Evolutionary conservation across 2,888 invertebrate genomes (phyloP).

Genomic region (Schizotus pectinicornis): DNA sequence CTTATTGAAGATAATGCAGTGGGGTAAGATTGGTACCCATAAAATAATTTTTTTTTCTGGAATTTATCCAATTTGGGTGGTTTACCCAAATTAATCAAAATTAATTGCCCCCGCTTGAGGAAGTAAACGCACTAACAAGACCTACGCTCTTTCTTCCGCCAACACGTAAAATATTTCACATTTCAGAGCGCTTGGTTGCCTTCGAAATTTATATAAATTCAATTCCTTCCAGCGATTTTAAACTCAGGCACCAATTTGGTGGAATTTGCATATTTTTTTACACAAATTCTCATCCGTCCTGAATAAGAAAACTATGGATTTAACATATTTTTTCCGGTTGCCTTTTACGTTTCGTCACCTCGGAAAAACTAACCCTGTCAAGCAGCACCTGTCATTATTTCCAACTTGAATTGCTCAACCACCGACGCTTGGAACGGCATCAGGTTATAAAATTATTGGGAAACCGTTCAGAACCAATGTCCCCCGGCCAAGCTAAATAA

Average conservation of each 20-base stretch:
- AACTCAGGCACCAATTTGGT: slow-evolving; percentile 22
- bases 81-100: too few species aligned
- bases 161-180: slow-evolving; percentile 1
- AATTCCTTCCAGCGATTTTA: slow-evolving; percentile 28
- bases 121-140: too few species aligned
- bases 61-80: too few species aligned
- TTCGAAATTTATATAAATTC: slow-evolving; percentile 28
- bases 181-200: slow-evolving; percentile 8
- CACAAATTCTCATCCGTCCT: slow-evolving; percentile 24
- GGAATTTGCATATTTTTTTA: slow-evolving; percentile 30
- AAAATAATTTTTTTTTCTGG: too few species aligned
- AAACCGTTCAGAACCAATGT: too few species aligned
- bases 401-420: not conserved
- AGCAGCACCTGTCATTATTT: slow-evolving; percentile 2
- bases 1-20: too few species aligned
- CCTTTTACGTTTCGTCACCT: slow-evolving; percentile 1
- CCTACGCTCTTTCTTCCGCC: too few species aligned
- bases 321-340: slow-evolving; percentile 20
- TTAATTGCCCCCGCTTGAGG: too few species aligned
- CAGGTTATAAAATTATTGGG: too few species aligned
- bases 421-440: too few species aligned
- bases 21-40: too few species aligned
- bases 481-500: too few species aligned
- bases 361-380: slow-evolving; percentile 4
- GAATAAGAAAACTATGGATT: slow-evolving; percentile 25